phyloP scores from a whole-genome alignment of 2,888 invertebrate genomes.

The Cistogaster globosa region DNA sequence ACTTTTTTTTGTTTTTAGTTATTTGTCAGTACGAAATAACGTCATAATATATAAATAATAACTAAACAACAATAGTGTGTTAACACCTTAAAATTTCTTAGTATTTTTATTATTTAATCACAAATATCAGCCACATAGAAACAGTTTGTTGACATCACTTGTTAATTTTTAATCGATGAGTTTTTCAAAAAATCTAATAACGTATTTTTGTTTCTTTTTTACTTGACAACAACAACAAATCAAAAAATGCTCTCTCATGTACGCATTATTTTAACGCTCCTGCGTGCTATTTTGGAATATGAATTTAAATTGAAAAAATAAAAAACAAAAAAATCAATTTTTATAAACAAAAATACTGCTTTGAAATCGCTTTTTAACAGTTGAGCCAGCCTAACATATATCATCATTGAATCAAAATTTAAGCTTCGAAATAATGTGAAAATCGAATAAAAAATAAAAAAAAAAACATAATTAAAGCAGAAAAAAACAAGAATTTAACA shows the following conservation, averaged over 20 bases:
- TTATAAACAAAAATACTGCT: slow-evolving; percentile 14
- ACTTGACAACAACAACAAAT: slow-evolving; percentile 39
- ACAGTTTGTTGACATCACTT: slow-evolving; percentile 47
- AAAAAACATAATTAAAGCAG: slow-evolving; percentile 17
- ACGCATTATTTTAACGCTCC: slow-evolving; percentile 66
- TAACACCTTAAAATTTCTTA: slow-evolving; percentile 33
- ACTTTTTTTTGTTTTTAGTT: neutral
- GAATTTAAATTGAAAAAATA: slow-evolving; percentile 15
- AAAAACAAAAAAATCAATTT: slow-evolving; percentile 16
- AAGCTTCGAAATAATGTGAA: slow-evolving; percentile 73
- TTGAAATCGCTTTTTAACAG: slow-evolving; percentile 72
- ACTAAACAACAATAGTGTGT: slow-evolving; percentile 25
- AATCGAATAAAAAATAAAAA: slow-evolving; percentile 51
- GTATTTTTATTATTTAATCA: slow-evolving; percentile 22
- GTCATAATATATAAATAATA: slow-evolving; percentile 43
- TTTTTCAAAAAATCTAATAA: slow-evolving; percentile 66
- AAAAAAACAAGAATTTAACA: slow-evolving; percentile 38
- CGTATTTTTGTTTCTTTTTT: slow-evolving; percentile 72
- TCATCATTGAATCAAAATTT: slow-evolving; percentile 79
- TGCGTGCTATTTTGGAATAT: slow-evolving; percentile 71
- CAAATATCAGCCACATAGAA: slow-evolving; percentile 36
- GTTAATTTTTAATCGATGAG: neutral
- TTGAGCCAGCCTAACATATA: slow-evolving; percentile 82
- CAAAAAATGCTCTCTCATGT: slow-evolving; percentile 53
- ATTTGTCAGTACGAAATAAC: slow-evolving; percentile 33